These are phyloP conservation scores for Huso huso DNA, from an alignment of 2,797 vertebrate genomes.

Conservation along the genomic window DNA sequence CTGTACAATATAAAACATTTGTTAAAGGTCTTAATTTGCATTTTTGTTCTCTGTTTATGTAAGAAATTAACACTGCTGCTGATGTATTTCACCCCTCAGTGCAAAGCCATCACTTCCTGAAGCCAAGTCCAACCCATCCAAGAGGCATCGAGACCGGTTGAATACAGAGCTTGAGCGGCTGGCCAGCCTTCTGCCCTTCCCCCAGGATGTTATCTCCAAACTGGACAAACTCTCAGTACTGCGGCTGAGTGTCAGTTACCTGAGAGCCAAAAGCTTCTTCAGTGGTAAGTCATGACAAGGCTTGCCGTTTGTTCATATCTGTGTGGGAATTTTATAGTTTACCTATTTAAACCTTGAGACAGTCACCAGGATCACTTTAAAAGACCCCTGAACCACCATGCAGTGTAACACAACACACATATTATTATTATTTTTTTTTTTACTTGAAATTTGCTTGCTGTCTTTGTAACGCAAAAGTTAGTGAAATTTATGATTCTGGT, in stretches of 20 bases:
- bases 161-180: constrained; percentile 73
- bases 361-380: no score
- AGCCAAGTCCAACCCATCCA: constrained; percentile 76
- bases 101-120: constrained; percentile 54
- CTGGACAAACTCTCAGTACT: constrained; percentile 79
- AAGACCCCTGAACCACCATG: no score
- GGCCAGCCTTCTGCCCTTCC: constrained; percentile 71
- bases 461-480: no score
- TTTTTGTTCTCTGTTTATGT: background rate
- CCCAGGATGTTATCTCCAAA: constrained; percentile 71
- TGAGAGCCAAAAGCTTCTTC: constrained; percentile 77
- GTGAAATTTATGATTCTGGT: no score
- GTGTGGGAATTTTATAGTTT: background rate
- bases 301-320: constrained; percentile 15
- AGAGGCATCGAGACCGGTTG: constrained; percentile 72
- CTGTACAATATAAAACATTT: no score
- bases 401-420: no score
- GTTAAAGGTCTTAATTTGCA: background rate
- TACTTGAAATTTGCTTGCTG: no score
- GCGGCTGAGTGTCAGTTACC: constrained; percentile 75
- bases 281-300: constrained; percentile 52
- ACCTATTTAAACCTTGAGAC: no score
- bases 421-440: no score
- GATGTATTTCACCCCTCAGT: constrained; percentile 34
- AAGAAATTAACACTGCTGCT: no score